These are phyloP conservation scores for Macrosiphum euphorbiae DNA, from an alignment of 2,888 invertebrate species.

Conservation along the genomic window DNA sequence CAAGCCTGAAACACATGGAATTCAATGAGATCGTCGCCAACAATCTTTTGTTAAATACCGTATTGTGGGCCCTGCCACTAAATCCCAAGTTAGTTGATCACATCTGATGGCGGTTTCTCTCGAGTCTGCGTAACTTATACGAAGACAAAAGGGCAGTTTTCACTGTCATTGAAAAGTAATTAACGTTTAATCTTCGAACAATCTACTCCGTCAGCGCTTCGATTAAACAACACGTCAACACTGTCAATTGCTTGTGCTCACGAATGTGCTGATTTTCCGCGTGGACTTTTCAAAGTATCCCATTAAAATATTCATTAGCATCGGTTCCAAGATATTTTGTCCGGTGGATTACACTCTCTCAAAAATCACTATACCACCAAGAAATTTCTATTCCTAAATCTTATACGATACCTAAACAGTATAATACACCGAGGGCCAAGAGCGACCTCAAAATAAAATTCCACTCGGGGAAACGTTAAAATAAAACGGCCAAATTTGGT, in stretches of 20 bases:
- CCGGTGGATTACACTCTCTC: background rate
- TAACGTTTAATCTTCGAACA: conserved; percentile 46
- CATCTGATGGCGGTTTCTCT: background rate
- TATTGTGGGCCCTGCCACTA: background rate
- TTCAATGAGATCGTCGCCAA: background rate
- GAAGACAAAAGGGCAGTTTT: background rate
- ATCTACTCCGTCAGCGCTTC: conserved; percentile 19
- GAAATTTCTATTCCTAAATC: too few relatives aligned
- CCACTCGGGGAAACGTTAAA: too few relatives aligned
- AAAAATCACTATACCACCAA: background rate
- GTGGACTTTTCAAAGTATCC: conserved; percentile 30
- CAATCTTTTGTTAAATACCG: background rate
- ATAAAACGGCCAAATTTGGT: too few relatives aligned
- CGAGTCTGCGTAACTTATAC: background rate
- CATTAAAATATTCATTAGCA: conserved; percentile 57
- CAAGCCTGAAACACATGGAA: conserved; percentile 14
- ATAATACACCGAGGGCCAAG: background rate
- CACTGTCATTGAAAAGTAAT: conserved; percentile 40
- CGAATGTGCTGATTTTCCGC: background rate
- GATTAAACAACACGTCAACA: conserved; percentile 47
- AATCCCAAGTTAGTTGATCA: background rate
- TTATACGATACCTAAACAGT: too few relatives aligned
- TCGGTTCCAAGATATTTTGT: background rate
- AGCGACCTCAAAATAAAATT: background rate
- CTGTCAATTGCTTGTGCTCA: conserved; percentile 23